Evolutionary conservation across 64 coral and sea anemone species (phyloP).

Genomic region (Astreopora myriophthalma): DNA sequence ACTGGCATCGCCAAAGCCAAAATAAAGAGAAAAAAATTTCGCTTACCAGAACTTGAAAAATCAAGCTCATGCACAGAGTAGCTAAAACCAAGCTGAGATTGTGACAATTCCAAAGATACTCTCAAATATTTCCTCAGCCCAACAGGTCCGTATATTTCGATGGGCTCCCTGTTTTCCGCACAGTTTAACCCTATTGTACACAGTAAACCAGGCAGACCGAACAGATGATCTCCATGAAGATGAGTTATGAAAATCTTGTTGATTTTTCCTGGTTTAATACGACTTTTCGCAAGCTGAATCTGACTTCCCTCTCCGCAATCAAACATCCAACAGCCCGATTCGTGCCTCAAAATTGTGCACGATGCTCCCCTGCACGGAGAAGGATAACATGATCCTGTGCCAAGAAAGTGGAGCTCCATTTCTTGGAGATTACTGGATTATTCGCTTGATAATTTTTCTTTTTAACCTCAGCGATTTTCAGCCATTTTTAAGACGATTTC

Average conservation of each 20-base stretch:
- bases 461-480: no score
- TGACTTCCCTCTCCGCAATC: slow-evolving; percentile 96
- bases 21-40: background rate
- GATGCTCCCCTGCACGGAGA: slow-evolving; percentile 76
- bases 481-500: background rate
- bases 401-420: slow-evolving; percentile 95
- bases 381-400: slow-evolving; percentile 87
- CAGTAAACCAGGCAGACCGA: slow-evolving; percentile 89
- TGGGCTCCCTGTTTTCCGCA: slow-evolving; percentile 33
- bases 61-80: slow-evolving; percentile 86
- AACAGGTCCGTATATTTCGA: slow-evolving; percentile 91
- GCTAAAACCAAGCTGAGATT: slow-evolving; percentile 77
- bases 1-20: no score
- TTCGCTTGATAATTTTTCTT: no score
- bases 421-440: background rate
- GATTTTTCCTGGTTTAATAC: slow-evolving; percentile 81
- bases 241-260: slow-evolving; percentile 98
- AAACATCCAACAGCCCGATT: slow-evolving; percentile 94
- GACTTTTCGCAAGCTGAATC: slow-evolving; percentile 86
- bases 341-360: slow-evolving; percentile 69
- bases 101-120: slow-evolving; percentile 72
- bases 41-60: background rate
- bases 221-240: slow-evolving; percentile 97
- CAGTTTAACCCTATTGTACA: slow-evolving; percentile 88
- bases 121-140: slow-evolving; percentile 88